phyloP scores from a whole-genome alignment of 2,797 vertebrate species.

The Erpetoichthys calabaricus region DNA sequence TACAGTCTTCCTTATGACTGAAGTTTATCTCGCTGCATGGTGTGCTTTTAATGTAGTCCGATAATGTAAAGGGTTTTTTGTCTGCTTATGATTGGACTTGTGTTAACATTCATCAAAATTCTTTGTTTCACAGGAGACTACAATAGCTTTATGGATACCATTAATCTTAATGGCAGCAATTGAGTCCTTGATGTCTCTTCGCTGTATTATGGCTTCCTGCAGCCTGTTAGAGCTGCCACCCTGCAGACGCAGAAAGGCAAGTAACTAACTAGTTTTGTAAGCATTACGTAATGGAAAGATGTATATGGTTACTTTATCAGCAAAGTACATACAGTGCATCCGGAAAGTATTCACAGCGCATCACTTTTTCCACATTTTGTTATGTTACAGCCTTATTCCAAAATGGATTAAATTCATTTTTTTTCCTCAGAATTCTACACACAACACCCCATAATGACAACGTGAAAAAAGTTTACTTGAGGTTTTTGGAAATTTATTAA shows the following conservation, averaged over 20 bases:
- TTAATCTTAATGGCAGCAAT: conserved; percentile 51
- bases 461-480: too few relatives aligned
- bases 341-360: too few relatives aligned
- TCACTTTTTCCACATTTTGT: too few relatives aligned
- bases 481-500: too few relatives aligned
- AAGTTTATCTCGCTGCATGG: conserved; percentile 1
- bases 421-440: too few relatives aligned
- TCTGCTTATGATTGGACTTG: too few relatives aligned
- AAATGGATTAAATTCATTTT: too few relatives aligned
- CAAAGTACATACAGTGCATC: too few relatives aligned
- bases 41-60: not conserved
- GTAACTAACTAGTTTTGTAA: conserved; percentile 16
- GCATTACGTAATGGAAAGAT: too few relatives aligned
- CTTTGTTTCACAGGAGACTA: conserved; percentile 52
- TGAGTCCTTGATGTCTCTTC: conserved; percentile 55
- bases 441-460: too few relatives aligned
- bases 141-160: conserved; percentile 66
- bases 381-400: too few relatives aligned
- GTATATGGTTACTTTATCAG: too few relatives aligned
- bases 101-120: not conserved
- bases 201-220: conserved; percentile 51
- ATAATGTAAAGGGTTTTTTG: not conserved
- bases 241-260: conserved; percentile 36
- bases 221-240: conserved; percentile 47
- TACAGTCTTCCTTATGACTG: not conserved